Base-by-base conservation (phyloP, 2,113 vertebrate genomes). In the Etheostoma cragini region DNA sequence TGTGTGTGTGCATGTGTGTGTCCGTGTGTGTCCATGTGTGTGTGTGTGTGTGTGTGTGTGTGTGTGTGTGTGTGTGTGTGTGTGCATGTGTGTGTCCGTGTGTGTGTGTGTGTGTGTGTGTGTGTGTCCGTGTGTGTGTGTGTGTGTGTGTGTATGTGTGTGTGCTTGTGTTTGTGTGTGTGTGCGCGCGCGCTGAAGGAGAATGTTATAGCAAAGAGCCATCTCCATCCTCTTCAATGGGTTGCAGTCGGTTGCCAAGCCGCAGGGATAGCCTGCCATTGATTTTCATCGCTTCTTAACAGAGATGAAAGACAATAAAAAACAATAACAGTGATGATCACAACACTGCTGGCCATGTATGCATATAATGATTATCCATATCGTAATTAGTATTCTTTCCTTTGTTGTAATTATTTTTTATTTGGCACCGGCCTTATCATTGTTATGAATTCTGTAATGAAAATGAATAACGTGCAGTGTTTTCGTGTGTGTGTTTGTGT, bases 231-330 rank as follows among this genome's bases (percentile, higher is more conserved):
- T 87, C 82, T 88, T 85, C 89, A 80, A 75, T 78, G 64, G 78
- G 78, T 78, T 90, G 80, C 90, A 89, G 84, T 67, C 24, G 61
- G 90, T 85, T 91, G 92, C 89, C 88, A 93, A 92, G 89, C 92
- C 87, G 84, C 86, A 86, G 88, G 86, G 89, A 87, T 77, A 90
- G 88, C 87, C 86, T 77, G 81, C 82, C 91, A 95, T 95, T 94
- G 91, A 95, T 94, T 94, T 90, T 90, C 87, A 91, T 89, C 70
- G 82, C 89, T 88, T 89, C 90, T 93, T 94, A 92, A 92, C 83
- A 75, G 90, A 93, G 87, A 91, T 92, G 90, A 93, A 93, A 91
- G 92, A 94, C 93, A 93, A 94, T 93, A 94, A 94, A 93, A 92
- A 93, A 94, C 91, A 93, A 92, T 94, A 94, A 94, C 90, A 80